Evolutionary conservation across 2,888 invertebrate species (phyloP).

Genomic region (Cheilosia urbana): DNA sequence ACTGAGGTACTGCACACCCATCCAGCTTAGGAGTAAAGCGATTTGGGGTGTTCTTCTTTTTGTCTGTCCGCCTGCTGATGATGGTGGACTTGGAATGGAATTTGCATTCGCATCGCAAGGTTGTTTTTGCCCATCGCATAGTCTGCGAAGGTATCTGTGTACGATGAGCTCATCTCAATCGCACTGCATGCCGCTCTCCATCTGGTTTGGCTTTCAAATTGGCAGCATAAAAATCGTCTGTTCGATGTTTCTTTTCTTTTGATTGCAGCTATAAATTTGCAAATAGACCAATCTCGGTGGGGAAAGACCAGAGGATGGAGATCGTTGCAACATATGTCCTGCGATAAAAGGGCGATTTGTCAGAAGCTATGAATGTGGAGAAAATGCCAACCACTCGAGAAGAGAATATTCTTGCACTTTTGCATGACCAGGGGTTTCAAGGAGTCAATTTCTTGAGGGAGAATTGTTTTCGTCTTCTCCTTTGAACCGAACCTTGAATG

Average conservation of each 20-base stretch:
- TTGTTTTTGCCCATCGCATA: constrained; percentile 6
- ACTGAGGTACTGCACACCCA: constrained; percentile 39
- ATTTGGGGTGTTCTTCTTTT: constrained; percentile 35
- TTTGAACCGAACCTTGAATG: neutral
- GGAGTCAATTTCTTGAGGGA: constrained; percentile 23
- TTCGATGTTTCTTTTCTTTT: constrained; percentile 67
- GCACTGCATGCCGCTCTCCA: constrained; percentile 34
- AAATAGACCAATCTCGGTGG: constrained; percentile 68
- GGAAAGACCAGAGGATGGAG: constrained; percentile 21
- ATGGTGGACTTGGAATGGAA: constrained; percentile 57
- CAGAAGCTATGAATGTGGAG: constrained; percentile 48
- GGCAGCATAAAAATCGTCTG: constrained; percentile 73
- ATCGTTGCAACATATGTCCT: constrained; percentile 73
- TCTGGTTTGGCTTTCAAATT: constrained; percentile 63
- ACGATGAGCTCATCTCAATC: constrained; percentile 54
- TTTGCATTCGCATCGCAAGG: constrained; percentile 69
- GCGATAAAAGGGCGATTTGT: constrained; percentile 74
- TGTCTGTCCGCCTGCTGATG: neutral
- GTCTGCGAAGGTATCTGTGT: constrained; percentile 3
- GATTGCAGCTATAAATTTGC: constrained; percentile 74
- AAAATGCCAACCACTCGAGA: constrained; percentile 23
- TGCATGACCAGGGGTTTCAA: constrained; percentile 18
- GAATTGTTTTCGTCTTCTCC: constrained; percentile 1
- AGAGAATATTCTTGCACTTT: constrained; percentile 12
- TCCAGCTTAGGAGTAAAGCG: constrained; percentile 58